Conservation (phyloP, 2,113 vertebrate species). For the Junco hyemalis region DNA sequence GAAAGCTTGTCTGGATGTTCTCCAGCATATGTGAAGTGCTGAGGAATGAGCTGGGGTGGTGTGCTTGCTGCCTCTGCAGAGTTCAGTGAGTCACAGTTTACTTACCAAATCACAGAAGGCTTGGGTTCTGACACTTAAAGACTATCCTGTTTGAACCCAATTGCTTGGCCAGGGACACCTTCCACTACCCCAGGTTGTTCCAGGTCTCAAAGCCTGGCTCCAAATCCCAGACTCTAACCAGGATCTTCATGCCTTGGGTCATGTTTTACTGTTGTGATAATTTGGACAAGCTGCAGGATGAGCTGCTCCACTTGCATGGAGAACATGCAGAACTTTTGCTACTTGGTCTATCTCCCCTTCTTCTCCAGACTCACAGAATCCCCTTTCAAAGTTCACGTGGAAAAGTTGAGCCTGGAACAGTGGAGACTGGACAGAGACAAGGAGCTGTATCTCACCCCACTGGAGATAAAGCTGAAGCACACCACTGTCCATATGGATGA, state of each 20-base stretch:
- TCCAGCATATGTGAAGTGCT: background rate
- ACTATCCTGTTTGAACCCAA: background rate
- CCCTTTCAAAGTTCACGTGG: constrained; percentile 87
- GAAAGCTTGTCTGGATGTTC: background rate
- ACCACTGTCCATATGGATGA: constrained; percentile 80
- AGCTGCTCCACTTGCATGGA: background rate
- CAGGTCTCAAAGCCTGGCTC: background rate
- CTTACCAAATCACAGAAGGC: background rate
- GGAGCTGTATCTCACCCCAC: constrained; percentile 78
- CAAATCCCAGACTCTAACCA: too few species aligned
- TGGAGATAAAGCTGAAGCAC: constrained; percentile 90
- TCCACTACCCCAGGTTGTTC: background rate
- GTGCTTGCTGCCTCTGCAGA: background rate
- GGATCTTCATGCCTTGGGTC: background rate
- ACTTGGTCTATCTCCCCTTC: background rate
- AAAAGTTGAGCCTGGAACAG: constrained; percentile 81
- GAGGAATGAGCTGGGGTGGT: background rate
- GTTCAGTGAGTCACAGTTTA: background rate
- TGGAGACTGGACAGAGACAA: constrained; percentile 61
- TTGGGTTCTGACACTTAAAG: background rate
- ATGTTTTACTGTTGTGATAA: accelerated
- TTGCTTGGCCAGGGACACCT: background rate
- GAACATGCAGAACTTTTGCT: background rate
- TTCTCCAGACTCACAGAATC: constrained; percentile 81
- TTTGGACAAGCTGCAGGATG: background rate